phyloP scores from a whole-genome alignment of 2,113 vertebrate genomes.

The Paracanthobrama guichenoti region DNA sequence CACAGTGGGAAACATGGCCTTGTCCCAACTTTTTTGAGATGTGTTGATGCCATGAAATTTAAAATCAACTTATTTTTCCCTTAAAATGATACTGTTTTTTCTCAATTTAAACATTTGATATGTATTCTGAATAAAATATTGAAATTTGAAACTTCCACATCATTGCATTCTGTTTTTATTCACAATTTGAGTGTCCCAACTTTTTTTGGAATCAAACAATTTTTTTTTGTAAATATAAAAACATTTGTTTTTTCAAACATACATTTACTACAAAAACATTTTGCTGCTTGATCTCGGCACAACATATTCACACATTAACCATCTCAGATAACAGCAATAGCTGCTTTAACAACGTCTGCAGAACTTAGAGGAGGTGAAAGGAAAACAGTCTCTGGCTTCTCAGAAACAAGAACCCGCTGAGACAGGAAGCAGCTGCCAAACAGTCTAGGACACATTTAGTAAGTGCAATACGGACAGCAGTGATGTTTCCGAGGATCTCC shows the following conservation, averaged over 20 bases:
- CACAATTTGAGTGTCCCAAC: no score
- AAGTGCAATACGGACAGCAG: background rate
- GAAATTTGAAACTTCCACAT: no score
- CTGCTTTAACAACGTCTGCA: slow-evolving; percentile 32
- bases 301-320: slow-evolving; percentile 24
- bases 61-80: no score
- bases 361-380: slow-evolving; percentile 35
- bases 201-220: no score
- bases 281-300: background rate
- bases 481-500: slow-evolving; percentile 10
- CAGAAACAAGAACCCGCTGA: slow-evolving; percentile 43
- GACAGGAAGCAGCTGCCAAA: slow-evolving; percentile 53
- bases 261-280: background rate
- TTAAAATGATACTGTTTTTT: no score
- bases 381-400: slow-evolving; percentile 47
- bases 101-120: no score
- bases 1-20: no score
- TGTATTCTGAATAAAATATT: no score
- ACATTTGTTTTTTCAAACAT: background rate
- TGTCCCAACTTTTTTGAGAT: no score
- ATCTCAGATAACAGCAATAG: background rate
- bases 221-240: background rate
- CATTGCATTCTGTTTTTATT: no score
- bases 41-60: no score
- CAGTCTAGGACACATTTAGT: slow-evolving; percentile 22